These are phyloP conservation scores for Tragopan temminckii DNA, from an alignment of 2,797 vertebrate genomes.

Conservation along the genomic window DNA sequence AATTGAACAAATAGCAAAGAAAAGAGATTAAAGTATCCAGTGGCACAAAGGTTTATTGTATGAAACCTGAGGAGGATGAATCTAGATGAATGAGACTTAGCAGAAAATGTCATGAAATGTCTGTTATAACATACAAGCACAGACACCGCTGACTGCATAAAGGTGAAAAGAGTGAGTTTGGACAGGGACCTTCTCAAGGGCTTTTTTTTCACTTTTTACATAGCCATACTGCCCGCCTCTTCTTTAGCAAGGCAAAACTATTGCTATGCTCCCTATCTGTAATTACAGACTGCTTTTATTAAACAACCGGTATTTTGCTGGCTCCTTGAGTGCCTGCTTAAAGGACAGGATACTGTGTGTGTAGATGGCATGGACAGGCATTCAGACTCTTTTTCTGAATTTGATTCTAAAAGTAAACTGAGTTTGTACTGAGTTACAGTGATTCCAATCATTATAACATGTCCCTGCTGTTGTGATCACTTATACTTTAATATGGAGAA, in stretches of 20 bases:
- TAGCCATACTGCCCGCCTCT: not conserved
- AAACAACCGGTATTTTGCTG: not conserved
- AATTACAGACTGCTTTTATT: not conserved
- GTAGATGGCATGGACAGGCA: not conserved
- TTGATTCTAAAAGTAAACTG: slow-evolving; percentile 6
- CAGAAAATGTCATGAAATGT: slow-evolving; percentile 52
- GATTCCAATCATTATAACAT: not conserved
- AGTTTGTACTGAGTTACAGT: not conserved
- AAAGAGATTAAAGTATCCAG: slow-evolving; percentile 41
- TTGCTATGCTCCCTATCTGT: not conserved
- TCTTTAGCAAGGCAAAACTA: not conserved
- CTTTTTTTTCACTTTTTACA: not conserved
- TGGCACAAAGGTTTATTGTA: slow-evolving; percentile 25
- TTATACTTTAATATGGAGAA: not conserved
- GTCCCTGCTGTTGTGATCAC: not conserved
- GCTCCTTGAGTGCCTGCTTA: not conserved
- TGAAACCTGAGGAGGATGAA: slow-evolving; percentile 26
- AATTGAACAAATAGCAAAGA: slow-evolving; percentile 42
- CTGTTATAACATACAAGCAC: slow-evolving; percentile 3
- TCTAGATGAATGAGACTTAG: slow-evolving; percentile 46
- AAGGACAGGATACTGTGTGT: not conserved
- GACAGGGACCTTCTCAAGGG: not conserved
- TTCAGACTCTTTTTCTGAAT: not conserved
- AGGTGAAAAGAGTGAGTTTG: not conserved
- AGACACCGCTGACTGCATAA: not conserved